Evolutionary conservation across 2,797 vertebrate species (phyloP).

Genomic region (Melanotaenia boesemani): DNA sequence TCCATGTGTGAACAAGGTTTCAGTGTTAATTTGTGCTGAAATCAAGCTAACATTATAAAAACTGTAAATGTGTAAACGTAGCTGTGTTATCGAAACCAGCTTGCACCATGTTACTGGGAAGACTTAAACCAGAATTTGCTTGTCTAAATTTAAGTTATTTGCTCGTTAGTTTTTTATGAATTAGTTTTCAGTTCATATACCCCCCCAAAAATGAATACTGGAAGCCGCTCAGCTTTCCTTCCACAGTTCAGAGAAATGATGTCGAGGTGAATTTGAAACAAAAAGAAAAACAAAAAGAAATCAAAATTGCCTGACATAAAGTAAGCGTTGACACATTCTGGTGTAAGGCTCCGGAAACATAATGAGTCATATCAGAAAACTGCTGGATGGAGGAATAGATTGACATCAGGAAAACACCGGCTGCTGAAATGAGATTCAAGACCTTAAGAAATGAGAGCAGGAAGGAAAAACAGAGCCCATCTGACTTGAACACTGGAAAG

Average conservation of each 20-base stretch:
- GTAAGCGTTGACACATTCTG: not conserved
- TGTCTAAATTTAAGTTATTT: too few relatives aligned
- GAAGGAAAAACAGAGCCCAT: not conserved
- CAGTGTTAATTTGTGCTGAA: too few relatives aligned
- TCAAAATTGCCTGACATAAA: not conserved
- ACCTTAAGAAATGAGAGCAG: not conserved
- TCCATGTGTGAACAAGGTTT: too few relatives aligned
- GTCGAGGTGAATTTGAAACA: slow-evolving; percentile 5
- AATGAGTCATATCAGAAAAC: slow-evolving; percentile 1
- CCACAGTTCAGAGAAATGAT: not conserved
- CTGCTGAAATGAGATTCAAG: slow-evolving; percentile 4
- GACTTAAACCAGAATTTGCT: too few relatives aligned
- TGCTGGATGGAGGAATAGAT: not conserved
- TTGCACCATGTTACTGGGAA: too few relatives aligned
- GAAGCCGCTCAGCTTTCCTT: slow-evolving; percentile 7
- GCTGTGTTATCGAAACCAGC: too few relatives aligned
- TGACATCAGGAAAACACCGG: not conserved
- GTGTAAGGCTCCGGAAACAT: not conserved
- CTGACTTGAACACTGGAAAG: not conserved
- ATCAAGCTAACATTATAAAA: too few relatives aligned
- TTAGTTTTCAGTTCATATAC: too few relatives aligned
- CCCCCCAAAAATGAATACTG: slow-evolving; percentile 1
- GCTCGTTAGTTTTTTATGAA: too few relatives aligned
- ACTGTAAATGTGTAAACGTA: too few relatives aligned
- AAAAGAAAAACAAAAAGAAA: not conserved